Conservation (phyloP, 2,797 vertebrate species). For the Sebastes elongatus region DNA sequence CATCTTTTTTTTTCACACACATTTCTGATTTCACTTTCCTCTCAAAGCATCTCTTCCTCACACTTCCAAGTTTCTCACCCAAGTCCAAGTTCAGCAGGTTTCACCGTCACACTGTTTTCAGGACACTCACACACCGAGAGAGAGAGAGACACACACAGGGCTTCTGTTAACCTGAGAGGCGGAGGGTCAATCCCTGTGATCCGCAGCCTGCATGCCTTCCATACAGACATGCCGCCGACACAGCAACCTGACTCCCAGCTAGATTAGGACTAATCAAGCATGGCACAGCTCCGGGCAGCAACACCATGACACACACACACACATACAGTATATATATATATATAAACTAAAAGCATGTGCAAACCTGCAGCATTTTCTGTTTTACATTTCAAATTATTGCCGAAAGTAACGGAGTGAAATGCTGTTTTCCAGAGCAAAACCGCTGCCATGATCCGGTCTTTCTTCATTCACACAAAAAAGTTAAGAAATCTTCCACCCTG, state of each 20-base stretch:
- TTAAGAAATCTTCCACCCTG: background rate
- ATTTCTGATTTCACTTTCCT: background rate
- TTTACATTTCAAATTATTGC: background rate
- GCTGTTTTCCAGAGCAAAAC: too few relatives aligned
- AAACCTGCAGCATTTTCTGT: background rate
- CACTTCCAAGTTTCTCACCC: background rate
- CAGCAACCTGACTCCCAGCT: conserved; percentile 78
- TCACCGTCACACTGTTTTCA: conserved; percentile 10
- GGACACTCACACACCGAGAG: background rate
- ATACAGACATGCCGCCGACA: conserved; percentile 78
- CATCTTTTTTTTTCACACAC: background rate
- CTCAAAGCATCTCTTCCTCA: background rate
- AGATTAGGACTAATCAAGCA: conserved; percentile 80
- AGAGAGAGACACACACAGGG: conserved; percentile 65
- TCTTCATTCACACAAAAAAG: background rate
- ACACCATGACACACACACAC: conserved; percentile 36
- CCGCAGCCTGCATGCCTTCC: conserved; percentile 80
- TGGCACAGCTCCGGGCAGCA: conserved; percentile 60
- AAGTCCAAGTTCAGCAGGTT: conserved; percentile 39
- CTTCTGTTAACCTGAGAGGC: conserved; percentile 86
- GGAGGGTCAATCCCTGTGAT: conserved; percentile 84
- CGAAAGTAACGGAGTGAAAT: background rate
- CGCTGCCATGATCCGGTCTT: background rate
- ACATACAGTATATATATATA: background rate
- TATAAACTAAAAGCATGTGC: background rate